Evolutionary conservation across 1,140 invertebrate species (phyloP).

Genomic region (Araneus ventricosus): DNA sequence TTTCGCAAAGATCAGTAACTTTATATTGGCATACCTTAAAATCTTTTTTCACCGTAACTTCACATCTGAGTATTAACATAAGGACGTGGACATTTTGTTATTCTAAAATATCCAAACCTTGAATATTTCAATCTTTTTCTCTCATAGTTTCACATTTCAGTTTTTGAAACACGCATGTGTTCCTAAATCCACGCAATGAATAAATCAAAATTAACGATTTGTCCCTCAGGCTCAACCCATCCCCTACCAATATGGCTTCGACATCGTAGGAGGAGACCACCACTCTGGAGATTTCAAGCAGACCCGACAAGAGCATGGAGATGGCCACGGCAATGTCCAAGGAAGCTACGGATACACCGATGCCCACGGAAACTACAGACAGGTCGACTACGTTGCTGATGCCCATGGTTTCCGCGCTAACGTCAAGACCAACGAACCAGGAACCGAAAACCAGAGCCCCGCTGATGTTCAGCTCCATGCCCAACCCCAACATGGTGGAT

Average conservation of each 20-base stretch:
- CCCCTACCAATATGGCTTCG: conserved; percentile 73
- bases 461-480: conserved; percentile 73
- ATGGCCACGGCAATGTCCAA: conserved; percentile 72
- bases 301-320: conserved; percentile 72
- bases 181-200: too few species aligned
- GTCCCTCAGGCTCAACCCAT: conserved; percentile 49
- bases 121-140: too few species aligned
- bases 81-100: too few species aligned
- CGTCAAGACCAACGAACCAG: conserved; percentile 76
- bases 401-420: conserved; percentile 75
- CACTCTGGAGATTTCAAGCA: conserved; percentile 59
- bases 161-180: too few species aligned
- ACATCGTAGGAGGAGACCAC: conserved; percentile 58
- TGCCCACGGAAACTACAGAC: conserved; percentile 73
- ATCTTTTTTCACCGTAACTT: too few species aligned
- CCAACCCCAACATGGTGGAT: conserved; percentile 24
- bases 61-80: too few species aligned
- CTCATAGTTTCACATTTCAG: too few species aligned
- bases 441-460: conserved; percentile 74
- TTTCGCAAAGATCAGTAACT: too few species aligned
- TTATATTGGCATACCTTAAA: too few species aligned
- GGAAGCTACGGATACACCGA: conserved; percentile 73
- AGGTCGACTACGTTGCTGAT: conserved; percentile 76
- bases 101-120: too few species aligned
- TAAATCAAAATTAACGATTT: background rate